Base-by-base conservation (phyloP, 1,140 invertebrate genomes). In the Neodiprion virginianus region DNA sequence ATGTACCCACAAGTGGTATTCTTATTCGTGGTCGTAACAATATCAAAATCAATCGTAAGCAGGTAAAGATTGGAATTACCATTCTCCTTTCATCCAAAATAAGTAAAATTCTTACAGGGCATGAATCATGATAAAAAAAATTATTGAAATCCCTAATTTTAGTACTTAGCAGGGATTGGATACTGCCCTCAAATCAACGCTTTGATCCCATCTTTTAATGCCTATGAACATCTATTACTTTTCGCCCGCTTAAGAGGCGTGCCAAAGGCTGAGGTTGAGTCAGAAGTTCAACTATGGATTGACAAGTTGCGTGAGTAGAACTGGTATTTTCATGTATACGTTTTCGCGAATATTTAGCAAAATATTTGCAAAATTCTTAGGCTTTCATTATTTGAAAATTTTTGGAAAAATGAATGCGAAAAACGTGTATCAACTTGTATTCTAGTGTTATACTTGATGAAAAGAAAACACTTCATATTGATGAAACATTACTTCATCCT, bases 181-280 rank as follows among this genome's bases (percentile, higher is more conserved):
- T 94, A 94, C 79, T 94, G 93, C 83, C 93, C 93, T 0, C 93
- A 93, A 88, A 92, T 91, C 83, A 93, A 95, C 84, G 94, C 93
- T 0, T 84, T 96, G 28, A 91, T 95, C 76, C 90, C 91, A 73
- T 89, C 92, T 7, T 82, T 96, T 69, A 95, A 94, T 73, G 90
- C 93, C 0, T 84, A 90, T 73, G 93, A 95, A 81, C 93, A 94
- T 76, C 87, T 96, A 48, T 81, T 83, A 78, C 86, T 94, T 53
- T 95, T 94, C 84, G 93, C 92, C 14, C 81, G 90, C 67, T 86
- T 95, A 17, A 85, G 94, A 50, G 94, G 94, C 21, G 86, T 92
- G 72, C 87, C 89, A 23, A 92, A 65, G 81, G 83, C 79, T 76
- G 85, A 89, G 65, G 83, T 92, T 0, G 82, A 89, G 8, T 85